These are phyloP conservation scores for Koerneria pararmatus DNA, from an alignment of 2,888 invertebrate genomes.

Conservation along the genomic window DNA sequence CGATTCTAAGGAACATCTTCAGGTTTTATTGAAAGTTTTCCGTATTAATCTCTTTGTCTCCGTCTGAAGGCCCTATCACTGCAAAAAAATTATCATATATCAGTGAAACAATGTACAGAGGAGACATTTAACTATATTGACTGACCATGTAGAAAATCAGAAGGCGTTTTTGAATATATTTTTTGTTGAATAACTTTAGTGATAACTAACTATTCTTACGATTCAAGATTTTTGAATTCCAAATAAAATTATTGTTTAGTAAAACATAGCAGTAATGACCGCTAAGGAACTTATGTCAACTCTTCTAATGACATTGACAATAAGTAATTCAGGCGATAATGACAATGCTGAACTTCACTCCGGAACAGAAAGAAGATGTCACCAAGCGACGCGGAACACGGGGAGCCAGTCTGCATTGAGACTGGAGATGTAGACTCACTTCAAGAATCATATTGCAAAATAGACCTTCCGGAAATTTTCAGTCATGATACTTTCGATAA, in stretches of 20 bases:
- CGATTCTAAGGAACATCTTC: conserved; percentile 81
- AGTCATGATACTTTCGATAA: no score
- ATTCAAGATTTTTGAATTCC: not conserved
- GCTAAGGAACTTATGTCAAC: conserved; percentile 7
- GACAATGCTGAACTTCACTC: conserved; percentile 71
- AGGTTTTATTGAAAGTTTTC: conserved; percentile 34
- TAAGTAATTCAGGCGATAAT: conserved; percentile 76
- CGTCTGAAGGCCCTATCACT: no score
- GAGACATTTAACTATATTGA: not conserved
- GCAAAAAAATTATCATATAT: no score
- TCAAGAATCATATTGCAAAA: no score
- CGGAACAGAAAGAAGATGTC: conserved; percentile 53
- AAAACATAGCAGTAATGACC: not conserved
- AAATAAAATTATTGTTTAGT: not conserved
- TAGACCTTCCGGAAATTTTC: no score
- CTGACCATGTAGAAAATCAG: not conserved
- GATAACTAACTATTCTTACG: not conserved
- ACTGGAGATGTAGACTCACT: no score
- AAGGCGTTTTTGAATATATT: not conserved
- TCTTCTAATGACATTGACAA: conserved; percentile 78
- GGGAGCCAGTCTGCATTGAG: no score
- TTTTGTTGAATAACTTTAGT: not conserved
- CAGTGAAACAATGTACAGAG: no score
- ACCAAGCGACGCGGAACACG: conserved; percentile 20
- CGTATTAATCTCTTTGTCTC: no score